A percentile compares a stretch with the other conserved stretches of the same genome.
These are phyloP conservation scores for Agelaius tricolor DNA, from an alignment of 2,113 vertebrate species.

Conservation along the genomic window DNA sequence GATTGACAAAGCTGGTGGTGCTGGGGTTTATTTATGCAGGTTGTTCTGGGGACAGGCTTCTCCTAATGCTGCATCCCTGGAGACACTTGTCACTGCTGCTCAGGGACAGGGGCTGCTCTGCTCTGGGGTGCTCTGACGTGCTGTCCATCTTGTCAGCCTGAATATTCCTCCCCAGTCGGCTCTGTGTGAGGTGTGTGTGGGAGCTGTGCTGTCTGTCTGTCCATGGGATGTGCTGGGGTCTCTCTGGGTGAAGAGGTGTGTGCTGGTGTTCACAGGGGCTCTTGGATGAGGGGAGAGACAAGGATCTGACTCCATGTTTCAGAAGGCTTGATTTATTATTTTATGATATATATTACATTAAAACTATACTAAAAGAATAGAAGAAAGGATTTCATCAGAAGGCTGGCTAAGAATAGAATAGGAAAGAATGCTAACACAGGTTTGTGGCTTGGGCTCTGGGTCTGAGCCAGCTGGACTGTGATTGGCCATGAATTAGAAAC, in stretches of 20 bases:
- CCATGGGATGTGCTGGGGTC: background rate
- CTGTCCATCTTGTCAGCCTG: background rate
- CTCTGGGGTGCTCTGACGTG: background rate
- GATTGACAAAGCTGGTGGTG: slow-evolving; percentile 32
- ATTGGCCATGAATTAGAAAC: too few species aligned
- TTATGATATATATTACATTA: too few species aligned
- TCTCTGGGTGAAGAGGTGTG: background rate
- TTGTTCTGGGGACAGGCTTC: background rate
- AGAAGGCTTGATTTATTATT: too few species aligned
- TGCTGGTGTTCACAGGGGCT: too few species aligned
- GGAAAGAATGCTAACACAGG: too few species aligned
- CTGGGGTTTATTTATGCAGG: background rate
- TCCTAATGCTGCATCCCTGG: background rate
- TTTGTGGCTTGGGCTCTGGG: too few species aligned
- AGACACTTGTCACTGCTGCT: slow-evolving; percentile 25
- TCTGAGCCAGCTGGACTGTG: too few species aligned
- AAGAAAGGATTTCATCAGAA: too few species aligned
- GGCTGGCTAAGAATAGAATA: too few species aligned
- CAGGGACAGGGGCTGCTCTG: background rate
- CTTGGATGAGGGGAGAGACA: too few species aligned
- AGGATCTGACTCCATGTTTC: too few species aligned
- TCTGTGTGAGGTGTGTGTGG: background rate
- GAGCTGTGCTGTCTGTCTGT: background rate
- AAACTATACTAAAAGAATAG: too few species aligned
- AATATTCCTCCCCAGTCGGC: background rate